Conservation (phyloP, 1,140 invertebrate genomes). For the Cyrtorhinus lividipennis region DNA sequence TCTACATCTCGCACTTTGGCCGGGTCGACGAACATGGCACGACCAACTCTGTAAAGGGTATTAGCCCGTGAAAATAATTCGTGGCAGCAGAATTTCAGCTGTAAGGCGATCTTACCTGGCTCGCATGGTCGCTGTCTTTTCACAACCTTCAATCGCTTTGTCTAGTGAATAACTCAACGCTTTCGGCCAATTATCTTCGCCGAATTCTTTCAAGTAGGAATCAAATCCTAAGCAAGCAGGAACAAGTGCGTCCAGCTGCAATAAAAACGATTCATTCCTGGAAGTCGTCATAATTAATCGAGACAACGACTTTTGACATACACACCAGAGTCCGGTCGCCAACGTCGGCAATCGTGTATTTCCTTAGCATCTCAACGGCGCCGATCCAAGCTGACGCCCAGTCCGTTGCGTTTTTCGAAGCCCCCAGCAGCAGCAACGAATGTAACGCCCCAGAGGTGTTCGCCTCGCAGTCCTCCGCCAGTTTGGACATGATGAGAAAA, state of each 20-base stretch:
- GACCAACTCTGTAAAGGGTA: constrained; percentile 35
- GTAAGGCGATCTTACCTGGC: neutral
- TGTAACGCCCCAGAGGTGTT: constrained; percentile 58
- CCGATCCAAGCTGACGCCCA: constrained; percentile 37
- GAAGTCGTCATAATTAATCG: no score
- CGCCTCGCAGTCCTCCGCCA: constrained; percentile 49
- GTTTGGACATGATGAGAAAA: constrained; percentile 38
- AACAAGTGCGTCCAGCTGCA: constrained; percentile 23
- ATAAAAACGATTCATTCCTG: no score
- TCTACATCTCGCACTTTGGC: constrained; percentile 37
- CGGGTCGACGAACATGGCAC: constrained; percentile 43
- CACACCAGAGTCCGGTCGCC: constrained; percentile 64
- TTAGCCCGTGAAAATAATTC: neutral
- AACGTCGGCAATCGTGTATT: constrained; percentile 54
- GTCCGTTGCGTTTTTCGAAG: constrained; percentile 28
- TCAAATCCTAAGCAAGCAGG: constrained; percentile 22
- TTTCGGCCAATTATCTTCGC: constrained; percentile 15
- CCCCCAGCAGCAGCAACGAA: constrained; percentile 51
- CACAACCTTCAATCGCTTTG: constrained; percentile 22
- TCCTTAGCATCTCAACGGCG: constrained; percentile 43
- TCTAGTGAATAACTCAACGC: constrained; percentile 20
- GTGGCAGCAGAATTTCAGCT: neutral
- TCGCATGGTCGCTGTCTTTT: constrained; percentile 15
- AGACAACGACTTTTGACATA: neutral
- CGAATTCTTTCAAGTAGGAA: neutral